phyloP scores from a whole-genome alignment of 2,113 vertebrate genomes.

The Sphyrna mokarran region DNA sequence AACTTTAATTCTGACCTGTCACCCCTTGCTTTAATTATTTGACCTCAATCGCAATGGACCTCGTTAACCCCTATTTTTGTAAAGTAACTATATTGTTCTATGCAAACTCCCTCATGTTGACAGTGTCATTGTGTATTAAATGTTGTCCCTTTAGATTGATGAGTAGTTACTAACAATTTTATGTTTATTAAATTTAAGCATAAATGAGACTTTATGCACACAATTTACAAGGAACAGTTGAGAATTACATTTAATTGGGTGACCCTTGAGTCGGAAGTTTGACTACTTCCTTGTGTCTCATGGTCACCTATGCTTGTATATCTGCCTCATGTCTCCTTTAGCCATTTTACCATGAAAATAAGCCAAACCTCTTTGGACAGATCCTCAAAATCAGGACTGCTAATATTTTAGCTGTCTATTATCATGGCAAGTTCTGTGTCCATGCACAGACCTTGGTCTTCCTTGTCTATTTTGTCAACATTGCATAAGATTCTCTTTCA shows the following conservation, averaged over 20 bases:
- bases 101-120: not conserved
- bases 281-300: not conserved
- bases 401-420: not conserved
- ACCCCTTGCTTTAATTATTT: not conserved
- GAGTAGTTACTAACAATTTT: not conserved
- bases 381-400: not conserved
- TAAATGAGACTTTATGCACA: not conserved
- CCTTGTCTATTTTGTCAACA: not conserved
- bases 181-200: not conserved
- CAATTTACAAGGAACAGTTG: not conserved
- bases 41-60: not conserved
- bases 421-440: not conserved
- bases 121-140: not conserved
- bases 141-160: not conserved
- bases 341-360: not conserved
- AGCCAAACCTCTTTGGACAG: not conserved
- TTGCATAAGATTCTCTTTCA: not conserved
- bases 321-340: not conserved
- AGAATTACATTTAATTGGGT: not conserved
- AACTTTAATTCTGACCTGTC: not conserved
- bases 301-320: not conserved
- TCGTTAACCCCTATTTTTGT: not conserved
- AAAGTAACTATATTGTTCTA: not conserved
- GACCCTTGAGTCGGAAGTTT: not conserved
- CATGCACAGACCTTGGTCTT: not conserved